Evolutionary conservation across 2,113 vertebrate species (phyloP).

Genomic region (Sarotherodon lohbergeri): DNA sequence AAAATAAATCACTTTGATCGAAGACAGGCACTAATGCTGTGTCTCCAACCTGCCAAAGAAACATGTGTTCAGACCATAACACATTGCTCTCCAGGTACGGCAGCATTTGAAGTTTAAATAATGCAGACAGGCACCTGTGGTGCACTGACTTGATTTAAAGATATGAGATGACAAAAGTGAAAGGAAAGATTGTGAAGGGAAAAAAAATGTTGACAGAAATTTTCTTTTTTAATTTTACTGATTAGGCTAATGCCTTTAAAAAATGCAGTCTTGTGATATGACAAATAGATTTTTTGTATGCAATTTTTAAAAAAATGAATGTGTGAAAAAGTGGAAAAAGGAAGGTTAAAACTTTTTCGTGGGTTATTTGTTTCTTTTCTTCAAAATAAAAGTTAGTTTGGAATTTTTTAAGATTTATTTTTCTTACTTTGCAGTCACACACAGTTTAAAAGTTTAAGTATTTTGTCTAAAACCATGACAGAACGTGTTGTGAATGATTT

Average conservation of each 20-base stretch:
- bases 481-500: background rate
- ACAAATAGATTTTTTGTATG: constrained; percentile 54
- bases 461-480: background rate
- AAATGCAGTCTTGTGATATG: background rate
- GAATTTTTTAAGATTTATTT: background rate
- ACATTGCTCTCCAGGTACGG: background rate
- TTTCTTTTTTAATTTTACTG: constrained; percentile 78
- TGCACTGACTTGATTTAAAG: background rate
- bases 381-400: background rate
- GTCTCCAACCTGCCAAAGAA: background rate
- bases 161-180: background rate
- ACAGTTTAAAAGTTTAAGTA: background rate
- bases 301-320: constrained; percentile 40
- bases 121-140: constrained; percentile 1
- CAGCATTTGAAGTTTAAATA: background rate
- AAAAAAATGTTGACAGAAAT: constrained; percentile 65
- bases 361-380: background rate
- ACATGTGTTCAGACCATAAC: background rate
- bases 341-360: background rate
- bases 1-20: background rate
- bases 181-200: background rate
- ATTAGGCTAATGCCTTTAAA: constrained; percentile 41
- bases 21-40: background rate
- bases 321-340: background rate
- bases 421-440: background rate